A percentile compares a stretch with the other conserved stretches of the same genome.
phyloP scores from a whole-genome alignment of 2,888 invertebrate species.

The Acrocyrtus sp. region DNA sequence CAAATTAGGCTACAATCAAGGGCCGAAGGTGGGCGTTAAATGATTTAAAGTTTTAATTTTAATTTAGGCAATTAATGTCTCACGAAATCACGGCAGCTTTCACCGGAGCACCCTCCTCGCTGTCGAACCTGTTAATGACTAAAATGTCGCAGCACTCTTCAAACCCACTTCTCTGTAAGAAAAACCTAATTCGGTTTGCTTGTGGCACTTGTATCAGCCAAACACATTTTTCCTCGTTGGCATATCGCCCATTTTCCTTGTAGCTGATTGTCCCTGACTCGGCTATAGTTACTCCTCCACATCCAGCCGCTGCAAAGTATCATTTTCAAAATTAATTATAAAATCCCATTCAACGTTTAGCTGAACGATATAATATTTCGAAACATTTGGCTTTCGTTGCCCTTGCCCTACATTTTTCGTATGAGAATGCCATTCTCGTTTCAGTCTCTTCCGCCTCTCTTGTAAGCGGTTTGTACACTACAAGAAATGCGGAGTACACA shows the following conservation, averaged over 20 bases:
- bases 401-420: slow-evolving; percentile 21
- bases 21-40: not conserved
- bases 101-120: not conserved
- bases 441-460: not conserved
- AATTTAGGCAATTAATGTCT: too few species aligned
- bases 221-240: slow-evolving; percentile 26
- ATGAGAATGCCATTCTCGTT: not conserved
- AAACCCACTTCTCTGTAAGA: slow-evolving; percentile 9
- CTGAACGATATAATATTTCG: too few species aligned
- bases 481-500: slow-evolving; percentile 18
- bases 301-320: slow-evolving; percentile 17
- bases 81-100: not conserved
- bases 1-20: too few species aligned
- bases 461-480: slow-evolving; percentile 13
- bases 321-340: not conserved
- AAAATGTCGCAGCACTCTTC: slow-evolving; percentile 28
- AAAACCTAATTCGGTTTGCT: slow-evolving; percentile 16
- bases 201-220: slow-evolving; percentile 16
- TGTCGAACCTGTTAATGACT: slow-evolving; percentile 1
- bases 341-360: too few species aligned
- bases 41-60: not conserved
- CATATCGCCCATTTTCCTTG: slow-evolving; percentile 11
- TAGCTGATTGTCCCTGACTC: slow-evolving; percentile 16
- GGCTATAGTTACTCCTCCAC: slow-evolving; percentile 21
- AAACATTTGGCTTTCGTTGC: too few species aligned